Evolutionary conservation across 2,888 invertebrate genomes (phyloP).

Genomic region (Amblyjoppa fuscipennis): DNA sequence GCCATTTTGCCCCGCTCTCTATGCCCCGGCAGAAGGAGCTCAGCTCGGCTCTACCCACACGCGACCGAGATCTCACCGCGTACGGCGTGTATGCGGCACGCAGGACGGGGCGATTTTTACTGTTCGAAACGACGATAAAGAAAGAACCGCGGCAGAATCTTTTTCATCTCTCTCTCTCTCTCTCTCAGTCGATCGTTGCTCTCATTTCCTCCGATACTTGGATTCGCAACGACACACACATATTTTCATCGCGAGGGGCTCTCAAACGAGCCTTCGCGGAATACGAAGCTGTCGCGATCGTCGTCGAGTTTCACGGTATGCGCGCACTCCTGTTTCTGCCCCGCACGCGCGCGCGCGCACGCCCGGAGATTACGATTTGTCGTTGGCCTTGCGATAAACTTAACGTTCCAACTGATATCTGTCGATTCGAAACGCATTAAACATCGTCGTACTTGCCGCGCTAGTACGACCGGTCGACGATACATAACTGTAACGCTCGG

Average conservation of each 20-base stretch:
- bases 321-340: constrained; percentile 67
- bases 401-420: constrained; percentile 81
- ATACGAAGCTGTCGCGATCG: constrained; percentile 26
- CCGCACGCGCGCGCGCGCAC: constrained; percentile 27
- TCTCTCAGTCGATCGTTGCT: background rate
- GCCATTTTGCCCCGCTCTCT: too few relatives aligned
- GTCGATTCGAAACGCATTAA: constrained; percentile 80
- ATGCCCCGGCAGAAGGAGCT: constrained; percentile 19
- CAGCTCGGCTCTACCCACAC: constrained; percentile 40
- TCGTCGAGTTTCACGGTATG: constrained; percentile 72
- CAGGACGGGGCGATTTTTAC: constrained; percentile 10
- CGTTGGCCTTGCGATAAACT: constrained; percentile 84
- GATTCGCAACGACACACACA: constrained; percentile 35
- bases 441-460: constrained; percentile 69
- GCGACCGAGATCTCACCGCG: constrained; percentile 47
- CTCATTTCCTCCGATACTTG: constrained; percentile 23
- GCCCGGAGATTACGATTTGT: constrained; percentile 81
- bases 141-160: constrained; percentile 24
- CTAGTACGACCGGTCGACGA: constrained; percentile 30
- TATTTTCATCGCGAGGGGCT: constrained; percentile 1
- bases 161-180: background rate
- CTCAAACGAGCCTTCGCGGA: constrained; percentile 14
- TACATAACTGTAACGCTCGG: constrained; percentile 5
- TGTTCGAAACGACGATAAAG: constrained; percentile 12
- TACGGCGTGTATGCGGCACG: constrained; percentile 3